Percentiles rank a stretch among this genome's conserved stretches.
These are phyloP conservation scores for Microctenopoma steveboyesi DNA, from an alignment of 2,797 vertebrate genomes.

Conservation along the genomic window DNA sequence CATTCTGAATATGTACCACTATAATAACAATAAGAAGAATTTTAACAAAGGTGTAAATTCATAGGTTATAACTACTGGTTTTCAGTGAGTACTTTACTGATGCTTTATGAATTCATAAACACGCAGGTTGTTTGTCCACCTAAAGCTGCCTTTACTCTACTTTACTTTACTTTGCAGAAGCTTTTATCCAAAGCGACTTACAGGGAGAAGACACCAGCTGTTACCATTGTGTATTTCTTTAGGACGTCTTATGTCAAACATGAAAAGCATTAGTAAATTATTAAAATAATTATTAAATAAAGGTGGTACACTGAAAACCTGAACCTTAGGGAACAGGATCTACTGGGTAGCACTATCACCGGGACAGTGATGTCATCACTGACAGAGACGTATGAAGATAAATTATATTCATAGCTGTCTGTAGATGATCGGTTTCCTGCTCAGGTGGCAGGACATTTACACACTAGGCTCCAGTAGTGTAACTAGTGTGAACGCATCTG, in stretches of 20 bases:
- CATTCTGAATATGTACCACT: not conserved
- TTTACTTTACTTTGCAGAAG: too few species aligned
- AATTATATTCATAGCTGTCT: conserved; percentile 12
- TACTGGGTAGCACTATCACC: conserved; percentile 15
- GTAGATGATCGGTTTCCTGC: conserved; percentile 19
- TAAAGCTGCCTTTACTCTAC: not conserved
- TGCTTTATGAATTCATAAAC: conserved; percentile 4
- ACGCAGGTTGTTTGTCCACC: not conserved
- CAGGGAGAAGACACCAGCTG: too few species aligned
- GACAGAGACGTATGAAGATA: conserved; percentile 36
- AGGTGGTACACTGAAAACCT: conserved; percentile 1
- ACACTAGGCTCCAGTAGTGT: conserved; percentile 15
- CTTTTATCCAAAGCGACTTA: too few species aligned
- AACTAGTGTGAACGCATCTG: not conserved
- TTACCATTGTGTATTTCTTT: too few species aligned
- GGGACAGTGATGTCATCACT: conserved; percentile 33
- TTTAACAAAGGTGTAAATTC: not conserved
- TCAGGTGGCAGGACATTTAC: conserved; percentile 1
- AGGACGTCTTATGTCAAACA: not conserved
- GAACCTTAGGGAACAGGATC: not conserved
- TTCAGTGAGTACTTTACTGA: not conserved
- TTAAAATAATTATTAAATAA: not conserved
- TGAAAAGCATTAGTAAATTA: not conserved
- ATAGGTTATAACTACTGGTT: not conserved
- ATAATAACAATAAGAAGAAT: not conserved